Conservation (phyloP, 2,797 vertebrate genomes). For the Cheirogaleus major region DNA sequence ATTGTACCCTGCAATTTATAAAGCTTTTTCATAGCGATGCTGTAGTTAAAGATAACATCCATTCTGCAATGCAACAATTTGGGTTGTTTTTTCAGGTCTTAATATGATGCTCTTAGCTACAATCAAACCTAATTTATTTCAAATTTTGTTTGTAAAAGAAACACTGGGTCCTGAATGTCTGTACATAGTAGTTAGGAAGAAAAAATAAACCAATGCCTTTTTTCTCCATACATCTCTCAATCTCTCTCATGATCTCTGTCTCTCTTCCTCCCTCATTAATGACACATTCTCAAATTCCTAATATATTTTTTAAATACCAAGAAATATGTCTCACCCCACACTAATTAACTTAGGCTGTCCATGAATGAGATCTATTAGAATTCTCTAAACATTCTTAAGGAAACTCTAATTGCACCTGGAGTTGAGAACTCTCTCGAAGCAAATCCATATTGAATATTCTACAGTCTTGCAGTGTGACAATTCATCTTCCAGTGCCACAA, state of each 20-base stretch:
- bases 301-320: not conserved
- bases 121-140: constrained; percentile 68
- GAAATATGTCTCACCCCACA: not conserved
- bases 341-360: not conserved
- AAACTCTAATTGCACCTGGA: not conserved
- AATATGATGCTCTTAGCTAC: constrained; percentile 53
- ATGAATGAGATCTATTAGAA: not conserved
- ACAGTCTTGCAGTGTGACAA: not conserved
- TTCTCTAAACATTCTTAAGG: not conserved
- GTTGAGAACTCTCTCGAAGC: not conserved
- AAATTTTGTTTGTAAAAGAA: constrained; percentile 61
- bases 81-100: constrained; percentile 60
- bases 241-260: not conserved
- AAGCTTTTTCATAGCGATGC: constrained; percentile 54
- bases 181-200: constrained; percentile 17
- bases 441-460: not conserved
- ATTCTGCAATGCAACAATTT: constrained; percentile 57
- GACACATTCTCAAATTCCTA: not conserved
- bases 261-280: not conserved
- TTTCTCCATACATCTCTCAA: not conserved
- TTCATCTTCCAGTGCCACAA: not conserved
- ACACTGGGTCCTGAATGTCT: not conserved
- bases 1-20: constrained; percentile 62
- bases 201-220: constrained; percentile 4
- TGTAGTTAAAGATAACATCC: constrained; percentile 60